Percentiles rank a stretch among this genome's conserved stretches.
Evolutionary conservation across 2,113 vertebrate genomes (phyloP).

Genomic region (Elephas maximus): DNA sequence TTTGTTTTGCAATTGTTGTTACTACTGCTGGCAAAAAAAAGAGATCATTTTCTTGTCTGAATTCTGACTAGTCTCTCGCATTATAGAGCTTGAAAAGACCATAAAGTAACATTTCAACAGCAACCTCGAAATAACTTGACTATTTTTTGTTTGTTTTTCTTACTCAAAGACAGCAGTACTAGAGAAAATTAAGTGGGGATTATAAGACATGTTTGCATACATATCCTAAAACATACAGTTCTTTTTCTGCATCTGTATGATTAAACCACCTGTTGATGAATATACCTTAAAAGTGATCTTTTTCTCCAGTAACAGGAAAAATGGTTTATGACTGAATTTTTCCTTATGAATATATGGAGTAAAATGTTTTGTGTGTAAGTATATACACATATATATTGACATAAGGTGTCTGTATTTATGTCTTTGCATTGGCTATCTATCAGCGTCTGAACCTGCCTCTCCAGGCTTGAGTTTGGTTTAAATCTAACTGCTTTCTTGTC

Average conservation of each 20-base stretch:
- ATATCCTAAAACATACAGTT: neutral
- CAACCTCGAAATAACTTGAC: constrained; percentile 23
- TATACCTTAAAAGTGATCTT: neutral
- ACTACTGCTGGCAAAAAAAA: constrained; percentile 22
- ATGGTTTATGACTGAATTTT: neutral
- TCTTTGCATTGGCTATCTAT: neutral
- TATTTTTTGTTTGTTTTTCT: constrained; percentile 63
- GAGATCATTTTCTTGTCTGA: constrained; percentile 34
- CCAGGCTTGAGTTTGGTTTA: neutral
- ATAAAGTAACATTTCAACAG: constrained; percentile 59
- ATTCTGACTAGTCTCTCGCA: constrained; percentile 23
- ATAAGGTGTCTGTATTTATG: neutral
- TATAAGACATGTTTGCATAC: neutral
- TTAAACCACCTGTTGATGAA: neutral
- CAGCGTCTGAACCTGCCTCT: neutral
- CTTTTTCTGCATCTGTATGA: neutral
- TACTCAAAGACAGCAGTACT: neutral
- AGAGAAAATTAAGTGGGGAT: constrained; percentile 31
- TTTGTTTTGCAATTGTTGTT: constrained; percentile 34
- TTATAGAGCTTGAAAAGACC: constrained; percentile 27
- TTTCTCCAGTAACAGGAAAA: constrained; percentile 17
- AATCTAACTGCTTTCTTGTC: neutral
- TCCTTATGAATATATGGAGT: neutral
- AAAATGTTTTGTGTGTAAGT: too few relatives aligned
- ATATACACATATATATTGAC: accelerated